Evolutionary conservation across 2,113 vertebrate genomes (phyloP), one percentile per base, ranked within the genome.

Genomic region (Ciconia stormi): DNA sequence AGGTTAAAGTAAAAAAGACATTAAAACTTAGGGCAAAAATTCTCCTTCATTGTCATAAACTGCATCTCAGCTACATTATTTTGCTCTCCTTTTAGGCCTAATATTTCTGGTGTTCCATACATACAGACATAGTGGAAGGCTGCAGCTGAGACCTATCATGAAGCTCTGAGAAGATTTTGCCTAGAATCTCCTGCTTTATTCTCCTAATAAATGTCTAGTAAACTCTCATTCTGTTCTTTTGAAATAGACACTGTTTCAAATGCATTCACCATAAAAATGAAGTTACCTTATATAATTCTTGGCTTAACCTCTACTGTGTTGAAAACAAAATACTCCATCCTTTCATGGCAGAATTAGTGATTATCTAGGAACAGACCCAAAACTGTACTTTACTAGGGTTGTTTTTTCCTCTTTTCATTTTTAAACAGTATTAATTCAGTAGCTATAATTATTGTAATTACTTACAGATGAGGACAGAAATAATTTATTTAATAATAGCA

Each of bases 371-470:
- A 72, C 8, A 87, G 32, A 55, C 61, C n/a, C 85, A 95, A 89
- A 87, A 42, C 25, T 85, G 22, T 40, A 67, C 61, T 90, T 91
- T 89, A 9, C n/a, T 86, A 65, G 34, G 11, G 30, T 26, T 89
- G 9, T 1, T 58, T 83, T 94, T 95, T 83, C 47, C 71, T 93
- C 47, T 83, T 95, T 94, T 88, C n/a, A 78, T 86, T 96, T 96
- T 95, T 82, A 93, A 87, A 82, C n/a, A 62, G 26, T 88, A 40
- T 73, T n/a, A 91, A 87, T 77, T 78, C 73, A 89, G 82, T 90
- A 94, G 87, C 84, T 83, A 49, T 49, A 88, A 74, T 86, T 80
- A 56, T 58, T 79, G 10, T 36, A 62, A 84, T 82, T 71, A 18
- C 18, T 91, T 89, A 62, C 49, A 96, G 63, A 91, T 91, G 40